Percentiles rank a stretch among this genome's conserved stretches.
These are phyloP conservation scores for Amniataba percoides DNA, from an alignment of 2,797 vertebrate genomes.

Conservation along the genomic window DNA sequence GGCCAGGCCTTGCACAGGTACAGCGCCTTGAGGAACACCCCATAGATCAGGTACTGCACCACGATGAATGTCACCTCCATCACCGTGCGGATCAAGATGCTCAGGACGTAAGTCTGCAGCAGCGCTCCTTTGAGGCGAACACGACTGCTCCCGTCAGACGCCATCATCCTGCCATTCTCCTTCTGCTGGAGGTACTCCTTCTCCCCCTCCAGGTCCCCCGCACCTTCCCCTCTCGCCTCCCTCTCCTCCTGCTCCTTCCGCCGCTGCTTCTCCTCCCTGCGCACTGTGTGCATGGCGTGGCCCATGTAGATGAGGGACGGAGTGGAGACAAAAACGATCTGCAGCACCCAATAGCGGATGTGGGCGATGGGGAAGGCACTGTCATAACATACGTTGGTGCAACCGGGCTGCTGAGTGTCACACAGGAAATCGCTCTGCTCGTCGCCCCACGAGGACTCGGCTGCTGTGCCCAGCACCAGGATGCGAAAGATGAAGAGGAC, in stretches of 20 bases:
- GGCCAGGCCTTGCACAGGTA: conserved; percentile 91
- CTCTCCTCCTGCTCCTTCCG: conserved; percentile 84
- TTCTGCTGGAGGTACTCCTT: conserved; percentile 87
- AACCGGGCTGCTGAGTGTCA: conserved; percentile 95
- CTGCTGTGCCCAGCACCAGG: conserved; percentile 95
- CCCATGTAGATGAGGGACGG: conserved; percentile 97
- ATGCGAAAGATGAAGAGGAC: conserved; percentile 98
- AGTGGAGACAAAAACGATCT: conserved; percentile 98
- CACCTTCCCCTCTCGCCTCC: conserved; percentile 75
- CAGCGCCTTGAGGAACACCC: conserved; percentile 92
- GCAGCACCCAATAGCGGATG: conserved; percentile 97
- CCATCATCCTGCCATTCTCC: conserved; percentile 63
- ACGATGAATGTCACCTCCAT: conserved; percentile 96
- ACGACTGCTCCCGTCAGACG: conserved; percentile 80
- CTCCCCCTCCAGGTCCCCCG: conserved; percentile 81
- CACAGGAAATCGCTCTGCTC: conserved; percentile 97
- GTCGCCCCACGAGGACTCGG: conserved; percentile 97
- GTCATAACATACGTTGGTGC: conserved; percentile 97
- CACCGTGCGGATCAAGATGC: conserved; percentile 94
- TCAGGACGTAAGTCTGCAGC: conserved; percentile 93
- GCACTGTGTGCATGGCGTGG: conserved; percentile 94
- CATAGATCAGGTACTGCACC: conserved; percentile 95
- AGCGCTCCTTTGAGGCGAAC: conserved; percentile 90
- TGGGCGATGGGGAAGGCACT: conserved; percentile 98
- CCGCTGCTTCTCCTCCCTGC: conserved; percentile 91